Conservation (phyloP, 2,797 vertebrate species). For the Sebastes minor region DNA sequence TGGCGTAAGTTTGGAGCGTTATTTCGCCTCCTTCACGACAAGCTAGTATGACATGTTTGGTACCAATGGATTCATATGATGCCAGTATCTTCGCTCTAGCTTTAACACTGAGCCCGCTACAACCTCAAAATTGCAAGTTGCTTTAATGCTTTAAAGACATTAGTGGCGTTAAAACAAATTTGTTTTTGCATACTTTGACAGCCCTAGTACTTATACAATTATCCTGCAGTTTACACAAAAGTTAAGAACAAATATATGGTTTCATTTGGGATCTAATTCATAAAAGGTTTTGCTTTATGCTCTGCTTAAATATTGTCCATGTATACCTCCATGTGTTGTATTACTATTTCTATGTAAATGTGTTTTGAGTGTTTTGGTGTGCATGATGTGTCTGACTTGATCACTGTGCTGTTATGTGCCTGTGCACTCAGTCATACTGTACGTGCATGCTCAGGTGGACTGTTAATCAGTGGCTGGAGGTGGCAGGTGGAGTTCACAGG, state of each 20-base stretch:
- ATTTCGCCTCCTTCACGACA: too few relatives aligned
- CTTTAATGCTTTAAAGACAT: too few relatives aligned
- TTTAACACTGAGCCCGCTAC: too few relatives aligned
- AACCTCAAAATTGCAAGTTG: too few relatives aligned
- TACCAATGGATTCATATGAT: too few relatives aligned
- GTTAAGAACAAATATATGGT: neutral
- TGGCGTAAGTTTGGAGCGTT: too few relatives aligned
- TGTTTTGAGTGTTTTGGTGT: conserved; percentile 30
- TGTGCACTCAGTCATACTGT: conserved; percentile 20
- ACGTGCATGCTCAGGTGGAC: conserved; percentile 46
- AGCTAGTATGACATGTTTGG: too few relatives aligned
- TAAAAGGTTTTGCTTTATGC: neutral
- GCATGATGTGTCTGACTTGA: conserved; percentile 54
- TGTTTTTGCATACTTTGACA: too few relatives aligned
- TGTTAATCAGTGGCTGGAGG: conserved; percentile 55
- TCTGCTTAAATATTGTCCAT: conserved; percentile 1
- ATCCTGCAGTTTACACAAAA: neutral
- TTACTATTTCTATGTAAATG: neutral
- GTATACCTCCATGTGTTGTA: conserved; percentile 7
- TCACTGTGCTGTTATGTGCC: conserved; percentile 32
- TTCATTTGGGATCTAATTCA: neutral
- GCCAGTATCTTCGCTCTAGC: too few relatives aligned
- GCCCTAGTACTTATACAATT: neutral
- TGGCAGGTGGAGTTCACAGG: conserved; percentile 43
- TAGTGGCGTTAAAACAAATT: too few relatives aligned